These are phyloP conservation scores for Melinaea menophilus DNA, from an alignment of 2,888 invertebrate species.

Conservation along the genomic window DNA sequence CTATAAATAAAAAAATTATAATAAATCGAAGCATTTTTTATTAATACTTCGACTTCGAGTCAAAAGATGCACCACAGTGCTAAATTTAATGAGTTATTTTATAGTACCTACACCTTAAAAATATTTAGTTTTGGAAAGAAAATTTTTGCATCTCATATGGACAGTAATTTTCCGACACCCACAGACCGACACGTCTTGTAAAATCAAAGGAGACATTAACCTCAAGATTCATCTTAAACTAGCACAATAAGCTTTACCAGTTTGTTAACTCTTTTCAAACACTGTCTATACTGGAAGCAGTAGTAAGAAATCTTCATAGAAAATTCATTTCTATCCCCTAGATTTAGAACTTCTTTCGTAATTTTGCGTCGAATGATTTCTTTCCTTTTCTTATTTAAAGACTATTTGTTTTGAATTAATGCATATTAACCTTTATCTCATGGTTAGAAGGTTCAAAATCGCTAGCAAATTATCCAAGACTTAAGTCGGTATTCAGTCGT, in stretches of 20 bases:
- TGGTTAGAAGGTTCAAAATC: slow-evolving; percentile 7
- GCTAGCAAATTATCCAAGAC: background rate
- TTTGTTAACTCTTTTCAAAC: slow-evolving; percentile 39
- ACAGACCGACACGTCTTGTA: slow-evolving; percentile 14
- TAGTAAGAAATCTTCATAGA: slow-evolving; percentile 8
- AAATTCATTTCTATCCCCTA: slow-evolving; percentile 8
- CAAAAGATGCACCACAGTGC: too few relatives aligned
- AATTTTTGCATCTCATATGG: background rate
- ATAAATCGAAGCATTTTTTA: too few relatives aligned
- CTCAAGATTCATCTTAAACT: slow-evolving; percentile 38
- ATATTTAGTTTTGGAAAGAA: background rate
- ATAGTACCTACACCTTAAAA: too few relatives aligned
- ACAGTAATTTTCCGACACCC: background rate
- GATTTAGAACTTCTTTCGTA: slow-evolving; percentile 9
- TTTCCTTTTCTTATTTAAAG: slow-evolving; percentile 10
- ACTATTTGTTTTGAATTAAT: background rate
- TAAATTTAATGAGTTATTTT: too few relatives aligned
- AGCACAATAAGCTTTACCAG: slow-evolving; percentile 42
- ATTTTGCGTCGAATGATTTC: slow-evolving; percentile 3
- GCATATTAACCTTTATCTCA: slow-evolving; percentile 2
- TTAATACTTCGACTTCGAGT: too few relatives aligned
- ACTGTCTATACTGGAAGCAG: slow-evolving; percentile 27
- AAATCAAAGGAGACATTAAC: slow-evolving; percentile 40
- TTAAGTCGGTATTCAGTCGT: slow-evolving; percentile 19
- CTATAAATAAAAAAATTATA: too few relatives aligned